A percentile compares a stretch with the other conserved stretches of the same genome.
phyloP scores from a whole-genome alignment of 1,140 invertebrate genomes.

The Saccostrea echinata region DNA sequence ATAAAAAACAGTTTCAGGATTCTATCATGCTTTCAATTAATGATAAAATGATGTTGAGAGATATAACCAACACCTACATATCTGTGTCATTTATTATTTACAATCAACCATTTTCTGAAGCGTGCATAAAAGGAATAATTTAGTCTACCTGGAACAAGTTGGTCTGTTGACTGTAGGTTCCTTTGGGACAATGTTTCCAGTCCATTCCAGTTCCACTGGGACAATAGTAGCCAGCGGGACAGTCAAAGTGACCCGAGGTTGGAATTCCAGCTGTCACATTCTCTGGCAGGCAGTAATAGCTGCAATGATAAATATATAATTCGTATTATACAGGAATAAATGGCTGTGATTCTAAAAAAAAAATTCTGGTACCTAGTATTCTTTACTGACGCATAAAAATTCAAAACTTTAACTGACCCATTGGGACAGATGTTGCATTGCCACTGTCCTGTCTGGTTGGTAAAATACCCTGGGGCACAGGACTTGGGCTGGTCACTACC shows the following conservation, averaged over 20 bases:
- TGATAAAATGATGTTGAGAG: no score
- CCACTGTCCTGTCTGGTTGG: constrained; percentile 71
- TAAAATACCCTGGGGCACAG: constrained; percentile 73
- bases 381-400: no score
- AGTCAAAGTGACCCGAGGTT: constrained; percentile 73
- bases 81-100: no score
- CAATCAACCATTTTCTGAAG: no score
- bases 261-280: constrained; percentile 70
- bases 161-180: constrained; percentile 73
- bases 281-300: constrained; percentile 74
- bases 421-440: constrained; percentile 75
- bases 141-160: constrained; percentile 71
- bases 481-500: constrained; percentile 70
- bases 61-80: no score
- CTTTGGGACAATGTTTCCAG: constrained; percentile 74
- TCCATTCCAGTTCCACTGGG: constrained; percentile 75
- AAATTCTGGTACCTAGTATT: no score
- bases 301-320: constrained; percentile 19
- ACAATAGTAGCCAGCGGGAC: constrained; percentile 76
- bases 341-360: no score
- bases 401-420: constrained; percentile 64
- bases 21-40: no score
- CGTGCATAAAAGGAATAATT: neutral
- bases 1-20: no score
- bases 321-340: no score